Base-by-base conservation (phyloP, 2,113 vertebrate species). In the Poicephalus meyeri region DNA sequence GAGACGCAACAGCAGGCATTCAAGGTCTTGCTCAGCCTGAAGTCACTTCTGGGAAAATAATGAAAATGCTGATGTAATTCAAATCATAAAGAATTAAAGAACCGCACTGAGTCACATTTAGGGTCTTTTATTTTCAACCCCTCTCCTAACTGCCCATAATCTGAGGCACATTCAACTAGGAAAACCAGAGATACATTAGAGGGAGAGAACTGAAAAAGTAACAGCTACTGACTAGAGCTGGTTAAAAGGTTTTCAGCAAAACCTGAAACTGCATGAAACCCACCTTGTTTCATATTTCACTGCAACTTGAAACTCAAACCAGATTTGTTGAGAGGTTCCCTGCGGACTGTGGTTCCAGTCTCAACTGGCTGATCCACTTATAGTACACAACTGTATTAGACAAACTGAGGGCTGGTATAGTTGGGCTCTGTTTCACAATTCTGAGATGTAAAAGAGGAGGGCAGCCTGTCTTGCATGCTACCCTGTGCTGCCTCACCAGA, bases 41-140 rank as follows among this genome's bases (percentile, higher is more conserved):
- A 95, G 94, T 74, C 86, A 76, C 90, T 95, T 83, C 76, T 91
- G 95, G 92, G 93, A 79, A 90, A 90, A 93, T 78, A 90, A 94
- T 86, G 88, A 64, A 92, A 94, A 90, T 9, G 83, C 86, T 94
- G 93, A 94, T 91, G 93, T 66, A 84, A 92, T 89, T 86, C 86
- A 84, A 86, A 95, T 94, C 91, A 96, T 92, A 90, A 95, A 95
- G 92, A 94, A 96, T 94, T 96, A 95, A 97, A 96, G 95, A 95
- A 69, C 68, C 26, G 11, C n/a, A 13, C 2, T 52, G n/a, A 95
- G 61, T 80, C 69, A 69, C 18, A 52, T 76, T 81, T 44, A 47
- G 28, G 74, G 66, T 29, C 35, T 95, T 79, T 55, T 79, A 71
- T 84, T 92, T 92, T 56, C 25, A 81, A 17, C 41, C 19, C 11